A percentile compares a stretch with the other conserved stretches of the same genome.
Evolutionary conservation across 2,888 invertebrate species (phyloP).

Genomic region (Beris chalybata): DNA sequence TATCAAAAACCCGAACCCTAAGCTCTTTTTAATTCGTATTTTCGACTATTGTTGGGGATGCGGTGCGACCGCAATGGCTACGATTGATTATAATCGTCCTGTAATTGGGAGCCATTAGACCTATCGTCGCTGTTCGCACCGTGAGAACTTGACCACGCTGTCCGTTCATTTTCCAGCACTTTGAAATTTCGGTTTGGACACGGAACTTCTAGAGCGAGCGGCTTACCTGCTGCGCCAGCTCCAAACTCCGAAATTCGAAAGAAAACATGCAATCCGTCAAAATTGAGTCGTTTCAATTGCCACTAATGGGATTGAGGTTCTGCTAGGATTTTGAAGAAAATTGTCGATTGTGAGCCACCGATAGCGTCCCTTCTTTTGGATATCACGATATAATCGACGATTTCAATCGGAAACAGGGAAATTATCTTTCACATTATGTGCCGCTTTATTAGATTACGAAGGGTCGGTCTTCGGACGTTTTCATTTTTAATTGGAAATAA

Average conservation of each 20-base stretch:
- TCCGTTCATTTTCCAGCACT: background rate
- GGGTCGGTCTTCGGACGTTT: no score
- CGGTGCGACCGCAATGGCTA: constrained; percentile 16
- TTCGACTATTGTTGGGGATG: constrained; percentile 16
- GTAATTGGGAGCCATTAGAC: constrained; percentile 37
- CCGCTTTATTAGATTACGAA: no score
- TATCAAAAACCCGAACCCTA: constrained; percentile 13
- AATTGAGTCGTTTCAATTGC: constrained; percentile 23
- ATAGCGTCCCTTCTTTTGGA: constrained; percentile 2
- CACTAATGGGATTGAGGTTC: constrained; percentile 16
- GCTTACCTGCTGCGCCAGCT: background rate
- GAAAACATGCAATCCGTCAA: constrained; percentile 24
- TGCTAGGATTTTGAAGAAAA: constrained; percentile 16
- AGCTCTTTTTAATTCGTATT: constrained; percentile 16
- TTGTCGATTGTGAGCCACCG: constrained; percentile 17
- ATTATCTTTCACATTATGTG: no score
- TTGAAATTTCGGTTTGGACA: constrained; percentile 7
- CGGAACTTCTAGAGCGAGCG: background rate
- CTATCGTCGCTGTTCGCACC: constrained; percentile 33
- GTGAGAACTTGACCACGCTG: constrained; percentile 37
- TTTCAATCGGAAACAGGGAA: no score
- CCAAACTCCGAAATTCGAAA: background rate
- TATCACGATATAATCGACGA: no score
- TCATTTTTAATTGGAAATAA: no score
- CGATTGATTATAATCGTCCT: constrained; percentile 32